Conservation (phyloP, 2,797 vertebrate species). For the Pteropus rufus region DNA sequence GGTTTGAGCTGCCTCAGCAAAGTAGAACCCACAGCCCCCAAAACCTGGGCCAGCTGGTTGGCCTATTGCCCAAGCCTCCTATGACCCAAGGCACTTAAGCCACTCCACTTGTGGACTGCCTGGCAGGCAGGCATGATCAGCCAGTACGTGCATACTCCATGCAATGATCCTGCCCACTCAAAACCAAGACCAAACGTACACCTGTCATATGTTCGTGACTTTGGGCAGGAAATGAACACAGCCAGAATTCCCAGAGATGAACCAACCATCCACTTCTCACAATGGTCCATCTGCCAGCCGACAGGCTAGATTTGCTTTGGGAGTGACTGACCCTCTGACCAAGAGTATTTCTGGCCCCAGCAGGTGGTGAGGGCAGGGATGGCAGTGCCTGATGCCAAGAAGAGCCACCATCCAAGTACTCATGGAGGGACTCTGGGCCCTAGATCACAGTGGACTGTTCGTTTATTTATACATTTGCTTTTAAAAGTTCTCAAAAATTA, state of each 20-base stretch:
- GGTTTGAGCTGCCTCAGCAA: background rate
- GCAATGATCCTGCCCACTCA: background rate
- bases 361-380: background rate
- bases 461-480: background rate
- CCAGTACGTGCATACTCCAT: fast-evolving
- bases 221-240: background rate
- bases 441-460: background rate
- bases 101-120: background rate
- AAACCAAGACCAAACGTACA: background rate
- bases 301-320: background rate
- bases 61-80: background rate
- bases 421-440: background rate
- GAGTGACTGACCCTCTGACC: background rate
- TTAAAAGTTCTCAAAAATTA: background rate
- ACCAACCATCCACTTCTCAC: background rate
- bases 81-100: background rate
- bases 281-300: background rate
- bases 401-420: background rate
- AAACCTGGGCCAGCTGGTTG: background rate
- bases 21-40: background rate
- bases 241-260: background rate
- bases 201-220: background rate
- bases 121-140: fast-evolving
- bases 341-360: background rate
- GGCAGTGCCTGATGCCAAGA: background rate